These are phyloP conservation scores for Scarus forsteni DNA, from an alignment of 2,797 vertebrate genomes.

Conservation along the genomic window DNA sequence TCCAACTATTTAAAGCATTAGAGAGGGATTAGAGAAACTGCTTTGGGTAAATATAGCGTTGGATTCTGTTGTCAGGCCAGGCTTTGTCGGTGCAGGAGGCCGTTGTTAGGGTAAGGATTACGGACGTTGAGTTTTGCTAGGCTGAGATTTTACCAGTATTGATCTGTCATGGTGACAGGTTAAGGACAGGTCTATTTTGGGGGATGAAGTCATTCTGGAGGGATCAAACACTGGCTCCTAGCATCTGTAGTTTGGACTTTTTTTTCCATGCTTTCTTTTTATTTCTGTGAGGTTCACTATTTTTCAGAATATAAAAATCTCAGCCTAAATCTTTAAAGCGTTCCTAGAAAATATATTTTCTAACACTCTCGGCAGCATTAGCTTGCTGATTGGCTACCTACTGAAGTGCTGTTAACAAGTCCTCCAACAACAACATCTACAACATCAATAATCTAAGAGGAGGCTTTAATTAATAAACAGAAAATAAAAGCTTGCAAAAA, in stretches of 20 bases:
- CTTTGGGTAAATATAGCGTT: constrained; percentile 61
- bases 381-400: not conserved
- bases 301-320: not conserved
- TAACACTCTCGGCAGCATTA: too few relatives aligned
- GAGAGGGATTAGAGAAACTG: constrained; percentile 41
- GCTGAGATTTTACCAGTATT: constrained; percentile 38
- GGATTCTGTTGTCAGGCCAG: constrained; percentile 62
- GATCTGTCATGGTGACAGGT: constrained; percentile 44
- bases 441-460: too few relatives aligned
- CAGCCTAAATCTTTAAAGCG: too few relatives aligned
- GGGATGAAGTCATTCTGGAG: constrained; percentile 21
- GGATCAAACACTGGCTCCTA: not conserved
- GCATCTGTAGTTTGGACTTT: constrained; percentile 2
- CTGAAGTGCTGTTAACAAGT: too few relatives aligned
- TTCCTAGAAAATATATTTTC: too few relatives aligned
- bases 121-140: constrained; percentile 7
- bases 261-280: not conserved
- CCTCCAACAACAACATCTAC: too few relatives aligned
- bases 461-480: too few relatives aligned
- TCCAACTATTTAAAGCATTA: constrained; percentile 71
- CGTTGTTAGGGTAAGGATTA: constrained; percentile 59
- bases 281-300: not conserved
- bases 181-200: constrained; percentile 23
- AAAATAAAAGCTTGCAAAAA: too few relatives aligned
- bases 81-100: constrained; percentile 48